phyloP scores from a whole-genome alignment of 2,113 vertebrate species.

The Petroica traversi region DNA sequence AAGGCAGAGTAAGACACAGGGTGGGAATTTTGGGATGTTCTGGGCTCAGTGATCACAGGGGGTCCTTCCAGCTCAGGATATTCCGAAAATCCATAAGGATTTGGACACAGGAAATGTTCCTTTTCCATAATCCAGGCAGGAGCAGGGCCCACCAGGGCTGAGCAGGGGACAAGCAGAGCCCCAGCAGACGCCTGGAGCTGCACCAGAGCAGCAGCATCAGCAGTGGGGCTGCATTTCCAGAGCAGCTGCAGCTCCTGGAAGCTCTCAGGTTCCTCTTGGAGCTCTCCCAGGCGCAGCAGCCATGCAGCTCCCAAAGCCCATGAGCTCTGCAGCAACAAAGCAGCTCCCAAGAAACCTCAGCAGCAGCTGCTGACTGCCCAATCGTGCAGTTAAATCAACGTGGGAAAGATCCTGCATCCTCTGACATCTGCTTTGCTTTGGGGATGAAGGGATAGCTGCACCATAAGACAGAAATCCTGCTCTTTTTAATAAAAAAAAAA shows the following conservation, averaged over 20 bases:
- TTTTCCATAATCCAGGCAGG: rapidly evolving
- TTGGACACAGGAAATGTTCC: neutral
- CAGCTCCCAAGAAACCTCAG: neutral
- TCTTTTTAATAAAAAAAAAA: neutral
- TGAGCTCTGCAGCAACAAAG: neutral
- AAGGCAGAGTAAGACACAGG: too few species aligned
- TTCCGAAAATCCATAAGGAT: neutral
- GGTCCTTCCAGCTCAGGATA: neutral
- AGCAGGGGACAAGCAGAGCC: rapidly evolving
- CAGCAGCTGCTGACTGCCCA: neutral
- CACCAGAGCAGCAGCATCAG: neutral
- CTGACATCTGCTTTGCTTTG: neutral
- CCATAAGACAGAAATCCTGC: neutral
- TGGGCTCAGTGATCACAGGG: neutral
- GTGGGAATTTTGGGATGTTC: neutral
- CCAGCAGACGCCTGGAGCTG: rapidly evolving
- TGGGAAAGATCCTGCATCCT: neutral
- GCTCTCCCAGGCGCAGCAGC: neutral
- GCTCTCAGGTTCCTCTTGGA: neutral
- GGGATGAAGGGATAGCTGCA: neutral
- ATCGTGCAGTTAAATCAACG: rapidly evolving
- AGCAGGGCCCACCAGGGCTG: neutral
- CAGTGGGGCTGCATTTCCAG: too few species aligned
- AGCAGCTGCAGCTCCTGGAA: neutral
- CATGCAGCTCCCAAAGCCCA: neutral